Evolutionary conservation across 2,113 vertebrate genomes (phyloP).

Genomic region (Tylochromis polylepis): DNA sequence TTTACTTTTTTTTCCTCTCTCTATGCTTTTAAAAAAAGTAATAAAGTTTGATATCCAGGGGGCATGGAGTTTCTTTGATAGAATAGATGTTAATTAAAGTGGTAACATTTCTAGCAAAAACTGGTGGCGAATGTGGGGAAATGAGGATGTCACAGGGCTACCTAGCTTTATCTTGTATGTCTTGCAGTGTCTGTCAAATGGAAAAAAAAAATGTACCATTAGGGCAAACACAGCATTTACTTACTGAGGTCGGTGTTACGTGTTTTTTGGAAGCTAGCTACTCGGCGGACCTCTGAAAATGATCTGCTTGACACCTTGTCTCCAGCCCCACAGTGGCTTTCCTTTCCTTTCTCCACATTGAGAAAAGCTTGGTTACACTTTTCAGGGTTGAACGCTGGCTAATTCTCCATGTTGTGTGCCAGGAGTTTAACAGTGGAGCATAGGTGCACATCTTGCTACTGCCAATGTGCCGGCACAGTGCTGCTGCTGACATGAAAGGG

Average conservation of each 20-base stretch:
- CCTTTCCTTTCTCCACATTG: background rate
- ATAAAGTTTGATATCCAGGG: slow-evolving; percentile 9
- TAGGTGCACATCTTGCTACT: background rate
- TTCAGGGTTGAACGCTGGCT: background rate
- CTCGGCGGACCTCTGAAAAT: background rate
- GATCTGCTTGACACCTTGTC: background rate
- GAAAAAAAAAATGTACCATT: background rate
- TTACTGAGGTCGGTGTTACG: background rate
- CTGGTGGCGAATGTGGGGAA: background rate
- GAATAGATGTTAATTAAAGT: slow-evolving; percentile 18
- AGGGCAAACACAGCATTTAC: background rate
- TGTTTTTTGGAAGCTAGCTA: background rate
- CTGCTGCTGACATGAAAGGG: background rate
- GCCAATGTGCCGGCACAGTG: background rate
- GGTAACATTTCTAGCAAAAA: background rate
- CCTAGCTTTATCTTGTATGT: slow-evolving; percentile 1
- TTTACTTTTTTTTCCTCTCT: background rate
- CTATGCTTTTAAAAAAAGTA: slow-evolving; percentile 1
- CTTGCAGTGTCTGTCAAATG: background rate
- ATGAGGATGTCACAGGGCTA: background rate
- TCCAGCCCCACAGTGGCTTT: background rate
- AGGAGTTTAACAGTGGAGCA: background rate
- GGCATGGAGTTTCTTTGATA: background rate
- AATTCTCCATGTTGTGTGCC: background rate
- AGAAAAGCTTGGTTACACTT: background rate